These are phyloP conservation scores for Toxotes chatareus DNA, from an alignment of 2,113 vertebrate species.

Conservation along the genomic window DNA sequence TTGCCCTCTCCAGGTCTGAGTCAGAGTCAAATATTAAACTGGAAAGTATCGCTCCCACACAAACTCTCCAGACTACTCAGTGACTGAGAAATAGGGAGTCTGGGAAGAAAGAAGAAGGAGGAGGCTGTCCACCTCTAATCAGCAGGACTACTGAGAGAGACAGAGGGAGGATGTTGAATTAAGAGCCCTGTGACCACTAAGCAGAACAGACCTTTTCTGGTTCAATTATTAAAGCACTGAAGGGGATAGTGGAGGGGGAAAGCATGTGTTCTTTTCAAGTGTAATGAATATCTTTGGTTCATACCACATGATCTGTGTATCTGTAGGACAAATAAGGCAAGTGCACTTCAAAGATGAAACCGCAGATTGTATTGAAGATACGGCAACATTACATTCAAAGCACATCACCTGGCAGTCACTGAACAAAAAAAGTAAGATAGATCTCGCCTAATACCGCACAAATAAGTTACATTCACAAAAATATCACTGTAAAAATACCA, in stretches of 20 bases:
- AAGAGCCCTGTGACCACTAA: constrained; percentile 80
- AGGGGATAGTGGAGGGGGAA: constrained; percentile 42
- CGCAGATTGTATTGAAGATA: constrained; percentile 83
- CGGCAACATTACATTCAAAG: constrained; percentile 82
- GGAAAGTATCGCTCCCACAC: constrained; percentile 81
- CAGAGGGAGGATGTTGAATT: constrained; percentile 81
- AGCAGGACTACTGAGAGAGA: constrained; percentile 74
- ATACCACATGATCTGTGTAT: constrained; percentile 16
- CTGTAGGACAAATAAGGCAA: constrained; percentile 66
- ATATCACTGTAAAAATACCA: constrained; percentile 77
- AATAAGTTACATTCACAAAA: constrained; percentile 84
- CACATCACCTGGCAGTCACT: constrained; percentile 80
- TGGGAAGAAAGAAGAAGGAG: constrained; percentile 65
- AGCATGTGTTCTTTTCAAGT: constrained; percentile 46
- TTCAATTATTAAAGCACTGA: constrained; percentile 76
- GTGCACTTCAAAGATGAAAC: constrained; percentile 69
- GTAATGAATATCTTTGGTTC: constrained; percentile 34
- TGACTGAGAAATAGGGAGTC: constrained; percentile 74
- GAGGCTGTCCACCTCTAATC: constrained; percentile 71
- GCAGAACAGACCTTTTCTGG: constrained; percentile 77
- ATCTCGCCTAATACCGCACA: constrained; percentile 78
- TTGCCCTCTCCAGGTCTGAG: constrained; percentile 49
- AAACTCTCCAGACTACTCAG: constrained; percentile 63
- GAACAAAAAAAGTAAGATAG: constrained; percentile 74
- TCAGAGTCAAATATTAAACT: constrained; percentile 84